A percentile compares a stretch with the other conserved stretches of the same genome.
These are phyloP conservation scores for Hipparchia semele DNA, from an alignment of 2,888 invertebrate genomes.

Conservation along the genomic window DNA sequence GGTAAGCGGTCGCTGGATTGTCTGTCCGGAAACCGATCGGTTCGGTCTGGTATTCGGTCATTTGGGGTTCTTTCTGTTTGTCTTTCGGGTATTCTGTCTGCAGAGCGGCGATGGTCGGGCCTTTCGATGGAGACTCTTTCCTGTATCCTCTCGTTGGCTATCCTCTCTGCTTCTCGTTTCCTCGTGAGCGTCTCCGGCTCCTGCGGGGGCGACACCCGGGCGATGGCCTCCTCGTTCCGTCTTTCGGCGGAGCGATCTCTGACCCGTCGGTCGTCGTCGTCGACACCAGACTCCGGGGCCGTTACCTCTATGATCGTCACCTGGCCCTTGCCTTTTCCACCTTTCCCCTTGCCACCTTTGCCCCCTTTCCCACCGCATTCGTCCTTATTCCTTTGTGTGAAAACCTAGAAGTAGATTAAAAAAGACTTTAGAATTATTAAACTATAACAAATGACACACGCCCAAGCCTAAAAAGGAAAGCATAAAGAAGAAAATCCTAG, in stretches of 20 bases:
- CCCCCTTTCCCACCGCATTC: constrained; percentile 85
- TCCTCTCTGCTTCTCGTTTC: constrained; percentile 51
- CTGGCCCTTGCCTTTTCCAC: constrained; percentile 88
- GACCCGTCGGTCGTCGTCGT: constrained; percentile 72
- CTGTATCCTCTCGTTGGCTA: constrained; percentile 53
- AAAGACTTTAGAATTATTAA: neutral
- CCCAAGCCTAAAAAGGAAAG: no score
- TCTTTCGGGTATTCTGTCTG: constrained; percentile 53
- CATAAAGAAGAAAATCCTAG: no score
- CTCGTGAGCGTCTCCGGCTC: constrained; percentile 54
- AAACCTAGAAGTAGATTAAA: constrained; percentile 59
- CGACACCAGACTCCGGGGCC: constrained; percentile 66
- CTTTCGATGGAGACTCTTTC: constrained; percentile 52
- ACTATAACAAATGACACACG: neutral
- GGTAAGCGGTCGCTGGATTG: constrained; percentile 41
- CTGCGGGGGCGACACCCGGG: constrained; percentile 64
- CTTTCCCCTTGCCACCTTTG: constrained; percentile 88
- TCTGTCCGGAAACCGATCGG: constrained; percentile 44
- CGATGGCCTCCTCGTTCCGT: constrained; percentile 66
- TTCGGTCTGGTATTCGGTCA: constrained; percentile 40
- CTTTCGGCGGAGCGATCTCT: constrained; percentile 62
- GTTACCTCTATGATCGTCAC: constrained; percentile 87
- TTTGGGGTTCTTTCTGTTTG: constrained; percentile 46
- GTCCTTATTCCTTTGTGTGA: constrained; percentile 83
- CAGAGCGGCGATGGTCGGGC: constrained; percentile 54